These are phyloP conservation scores for Drosophila nigromelanica DNA, from an alignment of 1,140 invertebrate genomes.

Conservation along the genomic window DNA sequence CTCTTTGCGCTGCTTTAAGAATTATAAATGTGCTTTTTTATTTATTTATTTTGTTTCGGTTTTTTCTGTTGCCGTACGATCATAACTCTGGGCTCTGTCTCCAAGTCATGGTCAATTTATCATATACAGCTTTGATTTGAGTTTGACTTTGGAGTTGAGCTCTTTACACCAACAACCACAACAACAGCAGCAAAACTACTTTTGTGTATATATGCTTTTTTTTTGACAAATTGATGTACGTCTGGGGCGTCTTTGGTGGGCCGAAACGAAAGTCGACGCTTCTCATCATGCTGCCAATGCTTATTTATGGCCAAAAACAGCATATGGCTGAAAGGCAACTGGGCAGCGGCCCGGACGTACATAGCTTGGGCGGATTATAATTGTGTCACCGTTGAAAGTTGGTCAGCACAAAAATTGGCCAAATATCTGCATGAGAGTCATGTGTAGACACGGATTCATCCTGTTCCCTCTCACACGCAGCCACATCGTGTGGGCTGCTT, in stretches of 20 bases:
- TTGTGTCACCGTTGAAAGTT: slow-evolving; percentile 74
- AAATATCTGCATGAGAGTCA: slow-evolving; percentile 10
- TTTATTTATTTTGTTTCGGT: slow-evolving; percentile 2
- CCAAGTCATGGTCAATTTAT: slow-evolving; percentile 75
- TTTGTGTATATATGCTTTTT: neutral
- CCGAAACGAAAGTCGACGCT: slow-evolving; percentile 46
- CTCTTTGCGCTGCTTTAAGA: slow-evolving; percentile 53
- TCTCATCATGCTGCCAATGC: slow-evolving; percentile 41
- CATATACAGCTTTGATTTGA: slow-evolving; percentile 62
- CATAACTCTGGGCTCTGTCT: slow-evolving; percentile 29
- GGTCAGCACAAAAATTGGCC: slow-evolving; percentile 21
- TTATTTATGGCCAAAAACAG: slow-evolving; percentile 55
- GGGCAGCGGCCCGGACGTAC: neutral
- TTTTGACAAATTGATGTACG: slow-evolving; percentile 72
- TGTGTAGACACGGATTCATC: slow-evolving; percentile 22
- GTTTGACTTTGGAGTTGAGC: slow-evolving; percentile 31
- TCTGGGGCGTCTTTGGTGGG: slow-evolving; percentile 55
- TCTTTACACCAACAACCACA: neutral
- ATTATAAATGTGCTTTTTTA: slow-evolving; percentile 63
- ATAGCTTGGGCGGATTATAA: slow-evolving; percentile 49
- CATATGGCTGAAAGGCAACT: neutral
- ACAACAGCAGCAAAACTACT: neutral
- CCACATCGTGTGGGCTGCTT: slow-evolving; percentile 61
- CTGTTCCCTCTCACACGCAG: slow-evolving; percentile 44
- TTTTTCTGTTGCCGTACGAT: slow-evolving; percentile 11